Conservation (phyloP, 53 echinoderm and acorn worm genomes). For the Astropecten irregularis region DNA sequence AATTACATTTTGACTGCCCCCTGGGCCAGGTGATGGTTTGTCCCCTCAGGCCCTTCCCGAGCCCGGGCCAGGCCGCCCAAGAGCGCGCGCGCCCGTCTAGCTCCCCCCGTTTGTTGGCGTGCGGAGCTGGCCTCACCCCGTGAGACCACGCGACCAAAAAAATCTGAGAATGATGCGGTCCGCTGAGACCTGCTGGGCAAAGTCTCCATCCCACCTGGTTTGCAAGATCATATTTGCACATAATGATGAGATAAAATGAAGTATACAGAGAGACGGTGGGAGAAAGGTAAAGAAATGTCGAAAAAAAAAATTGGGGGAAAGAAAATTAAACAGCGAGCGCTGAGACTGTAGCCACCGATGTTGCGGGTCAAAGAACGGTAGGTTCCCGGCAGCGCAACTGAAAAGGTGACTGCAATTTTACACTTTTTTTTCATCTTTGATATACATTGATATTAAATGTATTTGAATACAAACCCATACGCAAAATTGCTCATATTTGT, state of each 20-base stretch:
- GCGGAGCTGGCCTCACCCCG: not conserved
- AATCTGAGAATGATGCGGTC: slow-evolving; percentile 39
- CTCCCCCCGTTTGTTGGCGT: not conserved
- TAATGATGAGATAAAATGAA: slow-evolving; percentile 34
- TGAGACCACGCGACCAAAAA: not conserved
- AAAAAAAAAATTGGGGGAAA: not conserved
- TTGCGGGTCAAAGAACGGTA: slow-evolving; percentile 20
- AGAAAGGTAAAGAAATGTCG: not conserved
- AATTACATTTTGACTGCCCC: slow-evolving; percentile 48
- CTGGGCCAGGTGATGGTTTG: slow-evolving; percentile 13
- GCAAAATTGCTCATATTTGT: too few species aligned
- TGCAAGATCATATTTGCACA: slow-evolving; percentile 52
- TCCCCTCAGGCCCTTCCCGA: not conserved
- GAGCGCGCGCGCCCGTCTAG: not conserved
- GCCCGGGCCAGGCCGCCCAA: not conserved
- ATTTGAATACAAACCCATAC: too few species aligned
- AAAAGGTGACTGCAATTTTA: slow-evolving; percentile 2
- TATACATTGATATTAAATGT: too few species aligned
- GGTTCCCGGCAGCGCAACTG: slow-evolving; percentile 5
- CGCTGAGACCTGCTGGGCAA: slow-evolving; percentile 7
- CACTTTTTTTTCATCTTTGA: too few species aligned
- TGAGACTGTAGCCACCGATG: not conserved
- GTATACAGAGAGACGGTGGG: too few species aligned
- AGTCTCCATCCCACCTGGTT: slow-evolving; percentile 36
- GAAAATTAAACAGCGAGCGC: slow-evolving; percentile 11